These are phyloP conservation scores for Drosophila novamexicana DNA, from an alignment of 1,140 invertebrate genomes.

Conservation along the genomic window DNA sequence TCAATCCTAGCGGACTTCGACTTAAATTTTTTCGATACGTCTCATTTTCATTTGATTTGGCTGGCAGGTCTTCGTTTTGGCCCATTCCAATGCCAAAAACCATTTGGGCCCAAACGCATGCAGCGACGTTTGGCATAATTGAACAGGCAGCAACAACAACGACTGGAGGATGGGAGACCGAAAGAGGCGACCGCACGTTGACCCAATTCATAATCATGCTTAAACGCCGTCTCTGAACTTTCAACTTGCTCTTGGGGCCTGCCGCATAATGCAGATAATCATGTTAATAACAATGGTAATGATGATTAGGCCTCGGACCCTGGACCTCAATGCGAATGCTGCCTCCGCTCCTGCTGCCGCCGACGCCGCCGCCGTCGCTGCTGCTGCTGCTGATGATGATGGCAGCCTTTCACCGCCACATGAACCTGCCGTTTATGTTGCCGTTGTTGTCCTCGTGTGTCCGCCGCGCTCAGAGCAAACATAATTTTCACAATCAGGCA, in stretches of 20 bases:
- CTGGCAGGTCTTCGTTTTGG: conserved; percentile 51
- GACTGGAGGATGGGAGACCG: background rate
- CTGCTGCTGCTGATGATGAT: conserved; percentile 53
- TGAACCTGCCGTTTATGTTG: conserved; percentile 67
- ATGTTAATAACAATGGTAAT: conserved; percentile 83
- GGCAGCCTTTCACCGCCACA: conserved; percentile 79
- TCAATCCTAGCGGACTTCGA: conserved; percentile 64
- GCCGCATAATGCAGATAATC: conserved; percentile 79
- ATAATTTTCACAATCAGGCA: conserved; percentile 77
- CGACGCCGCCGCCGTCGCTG: conserved; percentile 5
- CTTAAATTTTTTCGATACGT: conserved; percentile 77
- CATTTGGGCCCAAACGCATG: conserved; percentile 41
- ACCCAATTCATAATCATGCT: conserved; percentile 83
- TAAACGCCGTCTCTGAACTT: conserved; percentile 81
- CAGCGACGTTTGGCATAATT: conserved; percentile 50
- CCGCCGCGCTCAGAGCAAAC: conserved; percentile 70
- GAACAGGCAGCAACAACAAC: conserved; percentile 14
- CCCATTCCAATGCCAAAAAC: conserved; percentile 36
- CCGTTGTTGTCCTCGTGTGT: conserved; percentile 42
- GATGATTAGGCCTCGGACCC: conserved; percentile 71
- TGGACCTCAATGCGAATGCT: conserved; percentile 35
- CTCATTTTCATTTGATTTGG: conserved; percentile 79
- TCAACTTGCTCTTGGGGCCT: conserved; percentile 75
- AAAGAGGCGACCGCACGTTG: conserved; percentile 60
- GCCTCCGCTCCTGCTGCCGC: background rate